phyloP scores from a whole-genome alignment of 1,140 invertebrate genomes.

The Listronotus oregonensis region DNA sequence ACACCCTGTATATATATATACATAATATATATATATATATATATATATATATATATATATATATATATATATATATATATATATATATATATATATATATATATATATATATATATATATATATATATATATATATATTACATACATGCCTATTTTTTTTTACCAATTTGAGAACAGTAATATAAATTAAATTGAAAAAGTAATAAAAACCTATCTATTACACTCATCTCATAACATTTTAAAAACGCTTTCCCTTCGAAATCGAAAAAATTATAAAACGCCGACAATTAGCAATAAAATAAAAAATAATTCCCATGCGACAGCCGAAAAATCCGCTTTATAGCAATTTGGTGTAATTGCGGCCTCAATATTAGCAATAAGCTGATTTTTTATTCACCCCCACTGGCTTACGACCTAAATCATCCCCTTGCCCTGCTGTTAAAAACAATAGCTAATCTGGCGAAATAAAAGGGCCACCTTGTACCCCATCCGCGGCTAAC shows the following conservation, averaged over 20 bases:
- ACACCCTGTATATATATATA: too few relatives aligned
- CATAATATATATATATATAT: too few relatives aligned
- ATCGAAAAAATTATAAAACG: conserved; percentile 41
- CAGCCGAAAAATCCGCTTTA: conserved; percentile 47
- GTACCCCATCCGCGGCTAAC: too few relatives aligned
- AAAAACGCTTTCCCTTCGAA: conserved; percentile 11
- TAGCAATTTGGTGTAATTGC: conserved; percentile 53
- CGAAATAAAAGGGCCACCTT: not conserved
- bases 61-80: too few relatives aligned
- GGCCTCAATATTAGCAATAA: conserved; percentile 56
- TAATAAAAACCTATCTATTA: conserved; percentile 12
- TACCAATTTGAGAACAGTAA: too few relatives aligned
- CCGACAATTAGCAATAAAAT: conserved; percentile 54
- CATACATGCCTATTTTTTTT: too few relatives aligned
- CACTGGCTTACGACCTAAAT: conserved; percentile 45
- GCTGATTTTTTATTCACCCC: conserved; percentile 59
- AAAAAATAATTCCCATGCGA: conserved; percentile 48
- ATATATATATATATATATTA: too few relatives aligned
- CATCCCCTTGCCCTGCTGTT: conserved; percentile 8
- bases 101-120: too few relatives aligned
- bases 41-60: too few relatives aligned
- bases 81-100: too few relatives aligned
- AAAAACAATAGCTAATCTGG: conserved; percentile 5
- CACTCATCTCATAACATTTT: conserved; percentile 20
- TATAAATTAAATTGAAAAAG: too few relatives aligned